A percentile compares a stretch with the other conserved stretches of the same genome.
These are phyloP conservation scores for Argyrosomus regius DNA, from an alignment of 2,797 vertebrate species.

Conservation along the genomic window DNA sequence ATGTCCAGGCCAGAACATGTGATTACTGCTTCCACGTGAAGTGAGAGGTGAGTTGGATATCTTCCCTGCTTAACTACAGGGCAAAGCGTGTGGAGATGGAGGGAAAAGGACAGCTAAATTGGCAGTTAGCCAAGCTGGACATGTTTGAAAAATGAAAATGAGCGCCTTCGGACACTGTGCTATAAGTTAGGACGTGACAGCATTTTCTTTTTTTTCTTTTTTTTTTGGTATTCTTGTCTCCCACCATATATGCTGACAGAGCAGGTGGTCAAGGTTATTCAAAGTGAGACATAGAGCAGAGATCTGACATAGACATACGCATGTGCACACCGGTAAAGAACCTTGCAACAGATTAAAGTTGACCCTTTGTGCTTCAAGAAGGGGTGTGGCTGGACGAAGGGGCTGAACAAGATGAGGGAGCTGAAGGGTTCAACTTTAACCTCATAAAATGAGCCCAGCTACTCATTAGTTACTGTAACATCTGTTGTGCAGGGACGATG, in stretches of 20 bases:
- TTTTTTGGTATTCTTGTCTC: conserved; percentile 2
- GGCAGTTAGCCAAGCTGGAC: conserved; percentile 76
- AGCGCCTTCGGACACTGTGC: conserved; percentile 62
- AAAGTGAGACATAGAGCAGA: conserved; percentile 62
- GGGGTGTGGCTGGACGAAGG: conserved; percentile 66
- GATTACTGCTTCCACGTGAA: conserved; percentile 76
- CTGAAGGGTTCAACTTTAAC: conserved; percentile 86
- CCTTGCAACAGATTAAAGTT: conserved; percentile 72
- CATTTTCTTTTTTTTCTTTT: not conserved
- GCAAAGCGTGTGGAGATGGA: conserved; percentile 62
- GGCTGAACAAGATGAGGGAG: conserved; percentile 61
- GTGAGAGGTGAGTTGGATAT: conserved; percentile 75
- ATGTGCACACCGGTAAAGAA: conserved; percentile 14
- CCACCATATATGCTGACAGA: conserved; percentile 35
- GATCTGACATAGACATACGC: conserved; percentile 28
- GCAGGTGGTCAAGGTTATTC: conserved; percentile 71
- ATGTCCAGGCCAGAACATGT: conserved; percentile 65
- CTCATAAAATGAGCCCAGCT: conserved; percentile 85
- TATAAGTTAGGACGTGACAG: conserved; percentile 72
- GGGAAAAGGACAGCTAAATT: conserved; percentile 74
- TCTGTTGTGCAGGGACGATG: conserved; percentile 82
- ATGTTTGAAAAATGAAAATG: conserved; percentile 79
- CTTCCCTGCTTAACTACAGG: conserved; percentile 76
- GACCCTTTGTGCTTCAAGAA: conserved; percentile 75
- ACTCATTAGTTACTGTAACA: conserved; percentile 89